Percentiles rank a stretch among this genome's conserved stretches.
Conservation (phyloP, 2,888 invertebrate genomes). For the Antitype chi region DNA sequence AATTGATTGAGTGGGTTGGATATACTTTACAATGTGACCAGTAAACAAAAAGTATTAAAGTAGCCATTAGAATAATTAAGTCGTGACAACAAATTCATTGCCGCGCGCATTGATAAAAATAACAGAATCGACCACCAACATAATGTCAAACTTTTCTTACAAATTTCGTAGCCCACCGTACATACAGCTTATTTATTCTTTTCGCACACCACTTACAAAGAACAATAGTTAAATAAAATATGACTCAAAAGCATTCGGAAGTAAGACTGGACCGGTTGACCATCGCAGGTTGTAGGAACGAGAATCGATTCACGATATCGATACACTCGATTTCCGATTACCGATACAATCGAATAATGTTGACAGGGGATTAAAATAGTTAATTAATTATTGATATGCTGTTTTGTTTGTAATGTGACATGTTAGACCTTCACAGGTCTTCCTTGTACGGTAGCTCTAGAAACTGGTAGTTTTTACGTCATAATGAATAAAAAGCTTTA, state of each 20-base stretch:
- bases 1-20: neutral
- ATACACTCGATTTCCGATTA: slow-evolving; percentile 66
- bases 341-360: slow-evolving; percentile 67
- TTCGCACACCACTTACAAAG: slow-evolving; percentile 11
- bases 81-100: neutral
- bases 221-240: slow-evolving; percentile 44
- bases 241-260: slow-evolving; percentile 62
- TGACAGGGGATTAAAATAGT: slow-evolving; percentile 63
- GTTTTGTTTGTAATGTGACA: slow-evolving; percentile 62
- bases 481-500: no score
- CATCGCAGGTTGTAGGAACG: slow-evolving; percentile 55
- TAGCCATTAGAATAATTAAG: neutral
- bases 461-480: slow-evolving; percentile 12
- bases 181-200: neutral
- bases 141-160: neutral
- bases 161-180: neutral
- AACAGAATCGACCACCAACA: neutral
- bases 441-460: slow-evolving; percentile 58
- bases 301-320: slow-evolving; percentile 69
- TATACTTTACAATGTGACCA: neutral
- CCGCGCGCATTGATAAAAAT: neutral
- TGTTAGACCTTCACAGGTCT: slow-evolving; percentile 60
- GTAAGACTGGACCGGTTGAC: slow-evolving; percentile 61
- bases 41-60: neutral
- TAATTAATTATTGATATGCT: slow-evolving; percentile 54